Percentiles rank a stretch among this genome's conserved stretches.
Conservation (phyloP, 1,140 invertebrate species). For the Metopolophium dirhodum region DNA sequence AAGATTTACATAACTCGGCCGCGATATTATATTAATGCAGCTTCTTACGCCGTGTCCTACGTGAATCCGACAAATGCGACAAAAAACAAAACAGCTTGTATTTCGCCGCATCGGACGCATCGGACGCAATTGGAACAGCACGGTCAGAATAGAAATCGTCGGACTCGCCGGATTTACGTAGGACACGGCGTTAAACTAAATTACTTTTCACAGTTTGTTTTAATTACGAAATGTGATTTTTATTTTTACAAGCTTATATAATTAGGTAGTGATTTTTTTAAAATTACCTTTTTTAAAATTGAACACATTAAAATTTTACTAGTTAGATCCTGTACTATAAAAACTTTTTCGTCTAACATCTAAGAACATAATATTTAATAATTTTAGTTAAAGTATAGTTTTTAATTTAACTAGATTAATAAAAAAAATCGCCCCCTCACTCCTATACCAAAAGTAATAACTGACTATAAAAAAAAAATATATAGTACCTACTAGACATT, state of each 20-base stretch:
- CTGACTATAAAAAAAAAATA: no score
- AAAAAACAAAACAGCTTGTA: no score
- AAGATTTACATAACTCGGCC: neutral
- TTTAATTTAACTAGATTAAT: neutral
- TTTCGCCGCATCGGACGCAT: no score
- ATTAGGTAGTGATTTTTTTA: neutral
- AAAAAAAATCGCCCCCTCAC: neutral
- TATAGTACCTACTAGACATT: no score
- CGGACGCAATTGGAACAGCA: no score
- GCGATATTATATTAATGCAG: neutral
- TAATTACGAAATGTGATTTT: neutral
- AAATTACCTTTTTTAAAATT: neutral
- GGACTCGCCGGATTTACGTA: no score
- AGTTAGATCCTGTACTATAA: neutral
- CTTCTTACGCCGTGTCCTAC: no score
- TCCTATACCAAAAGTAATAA: neutral
- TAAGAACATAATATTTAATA: neutral
- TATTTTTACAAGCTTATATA: neutral
- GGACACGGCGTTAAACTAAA: no score
- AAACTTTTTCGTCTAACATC: neutral
- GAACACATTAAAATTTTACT: neutral
- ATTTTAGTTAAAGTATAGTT: neutral
- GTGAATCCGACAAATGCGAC: no score
- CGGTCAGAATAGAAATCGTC: no score
- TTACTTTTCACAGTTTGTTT: neutral